phyloP scores from a whole-genome alignment of 2,797 vertebrate genomes.

The Ctenosaura bakeri region DNA sequence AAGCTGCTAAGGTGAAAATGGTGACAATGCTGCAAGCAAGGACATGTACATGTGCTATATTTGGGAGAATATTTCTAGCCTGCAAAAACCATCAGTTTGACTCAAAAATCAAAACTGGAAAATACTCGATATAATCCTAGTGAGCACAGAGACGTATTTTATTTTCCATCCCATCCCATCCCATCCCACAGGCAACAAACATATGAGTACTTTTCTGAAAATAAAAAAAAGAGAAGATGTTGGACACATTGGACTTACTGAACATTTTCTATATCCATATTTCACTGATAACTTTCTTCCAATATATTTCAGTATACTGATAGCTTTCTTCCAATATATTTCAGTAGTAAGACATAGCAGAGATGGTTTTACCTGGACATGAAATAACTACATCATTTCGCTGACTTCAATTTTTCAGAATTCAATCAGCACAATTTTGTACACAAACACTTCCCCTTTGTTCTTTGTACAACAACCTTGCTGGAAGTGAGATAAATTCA shows the following conservation, averaged over 20 bases:
- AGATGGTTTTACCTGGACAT: constrained; percentile 37
- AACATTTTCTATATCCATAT: not conserved
- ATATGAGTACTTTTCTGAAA: not conserved
- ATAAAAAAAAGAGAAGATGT: not conserved
- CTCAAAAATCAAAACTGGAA: not conserved
- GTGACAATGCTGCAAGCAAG: not conserved
- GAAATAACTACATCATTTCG: constrained; percentile 51
- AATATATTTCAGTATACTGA: too few relatives aligned
- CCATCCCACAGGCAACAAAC: not conserved
- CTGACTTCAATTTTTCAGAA: not conserved
- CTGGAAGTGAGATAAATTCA: constrained; percentile 1
- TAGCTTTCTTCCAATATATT: constrained; percentile 33
- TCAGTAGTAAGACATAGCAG: constrained; percentile 37
- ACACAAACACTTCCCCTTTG: not conserved
- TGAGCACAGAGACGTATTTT: not conserved
- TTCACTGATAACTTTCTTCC: constrained; percentile 35
- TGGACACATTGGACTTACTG: not conserved
- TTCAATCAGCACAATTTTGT: constrained; percentile 34
- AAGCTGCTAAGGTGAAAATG: not conserved
- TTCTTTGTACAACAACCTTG: not conserved
- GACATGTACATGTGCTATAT: not conserved
- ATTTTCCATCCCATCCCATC: not conserved
- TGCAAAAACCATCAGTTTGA: not conserved
- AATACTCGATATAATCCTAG: not conserved
- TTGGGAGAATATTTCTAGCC: not conserved